Base-by-base conservation (phyloP, 2,888 invertebrate species). In the Dryocosmus kuriphilus region DNA sequence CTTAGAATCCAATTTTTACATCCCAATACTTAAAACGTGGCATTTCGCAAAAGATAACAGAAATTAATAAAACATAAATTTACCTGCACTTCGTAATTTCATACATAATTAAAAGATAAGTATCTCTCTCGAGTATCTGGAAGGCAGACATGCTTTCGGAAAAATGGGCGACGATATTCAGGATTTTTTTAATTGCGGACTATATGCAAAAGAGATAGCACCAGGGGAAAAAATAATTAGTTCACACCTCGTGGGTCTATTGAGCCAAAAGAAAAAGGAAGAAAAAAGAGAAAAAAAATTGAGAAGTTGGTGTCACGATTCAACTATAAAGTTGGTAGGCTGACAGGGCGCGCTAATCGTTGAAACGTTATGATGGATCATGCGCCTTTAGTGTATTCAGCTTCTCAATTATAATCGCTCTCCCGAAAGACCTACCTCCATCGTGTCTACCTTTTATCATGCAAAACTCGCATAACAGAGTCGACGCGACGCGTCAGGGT, bases 341-440 rank as follows among this genome's bases (percentile, higher is more conserved):
- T 41, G 46, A 5, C 7, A 19, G 41, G 46, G n/a, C 30, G 27
- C 51, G n/a, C 30, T 30, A 71, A 71, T 71, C 51, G 71, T 71
- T 71, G 46, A 51, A 27, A 71, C 71, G 71, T 51, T 71, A 71
- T 71, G 71, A 71, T 71, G 71, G 51, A 71, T 71, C 71, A 71
- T 71, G 51, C 71, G n/a, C 51, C 71, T 51, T 71, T 71, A 51
- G n/a, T 71, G 30, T 51, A 71, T 71, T 71, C 71, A 71, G 46
- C 51, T 71, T 71, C 71, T 71, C 71, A 71, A 71, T 71, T 71
- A 71, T 71, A 71, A 71, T 71, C 71, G 46, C 71, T 51, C 51
- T 71, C 51, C 51, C 30, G 30, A 46, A 71, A 71, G 30, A n/a
- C 51, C 71, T 71, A 51, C 67, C 46, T n/a, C 30, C 27, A 27